Conservation (phyloP, 1,140 invertebrate genomes). For the Uloborus diversus region DNA sequence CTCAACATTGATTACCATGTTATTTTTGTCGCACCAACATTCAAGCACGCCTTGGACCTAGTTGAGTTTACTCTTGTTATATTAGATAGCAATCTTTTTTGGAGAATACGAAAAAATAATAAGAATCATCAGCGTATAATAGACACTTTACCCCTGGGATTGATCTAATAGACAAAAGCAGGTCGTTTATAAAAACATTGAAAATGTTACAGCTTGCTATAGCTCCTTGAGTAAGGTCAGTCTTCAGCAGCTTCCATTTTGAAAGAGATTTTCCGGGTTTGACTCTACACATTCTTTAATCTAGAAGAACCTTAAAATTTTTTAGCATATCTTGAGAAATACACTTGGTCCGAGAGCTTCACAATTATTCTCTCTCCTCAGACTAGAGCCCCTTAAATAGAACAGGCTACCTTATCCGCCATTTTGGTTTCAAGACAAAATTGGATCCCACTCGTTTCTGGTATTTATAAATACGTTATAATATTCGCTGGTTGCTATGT, state of each 20-base stretch:
- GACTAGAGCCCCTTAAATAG: too few species aligned
- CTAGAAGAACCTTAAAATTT: background rate
- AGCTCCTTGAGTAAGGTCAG: background rate
- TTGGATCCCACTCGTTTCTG: too few species aligned
- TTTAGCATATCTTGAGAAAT: background rate
- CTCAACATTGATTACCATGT: background rate
- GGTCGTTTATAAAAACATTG: slow-evolving; percentile 14
- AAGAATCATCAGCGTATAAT: slow-evolving; percentile 9
- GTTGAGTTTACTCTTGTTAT: background rate
- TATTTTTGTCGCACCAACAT: background rate
- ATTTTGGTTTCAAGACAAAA: too few species aligned
- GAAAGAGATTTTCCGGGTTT: background rate
- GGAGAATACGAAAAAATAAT: too few species aligned
- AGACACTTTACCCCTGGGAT: background rate
- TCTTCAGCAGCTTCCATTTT: background rate
- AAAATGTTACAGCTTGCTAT: slow-evolving; percentile 1
- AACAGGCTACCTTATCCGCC: too few species aligned
- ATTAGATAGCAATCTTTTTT: too few species aligned
- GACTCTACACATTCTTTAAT: background rate
- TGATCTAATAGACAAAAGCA: background rate
- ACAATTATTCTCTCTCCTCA: background rate
- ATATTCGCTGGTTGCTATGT: too few species aligned
- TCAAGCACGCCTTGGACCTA: background rate
- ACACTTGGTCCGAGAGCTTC: background rate
- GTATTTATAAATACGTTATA: too few species aligned